Conservation (phyloP, 2,888 invertebrate species). For the Caenorhabditis sulstoni region DNA sequence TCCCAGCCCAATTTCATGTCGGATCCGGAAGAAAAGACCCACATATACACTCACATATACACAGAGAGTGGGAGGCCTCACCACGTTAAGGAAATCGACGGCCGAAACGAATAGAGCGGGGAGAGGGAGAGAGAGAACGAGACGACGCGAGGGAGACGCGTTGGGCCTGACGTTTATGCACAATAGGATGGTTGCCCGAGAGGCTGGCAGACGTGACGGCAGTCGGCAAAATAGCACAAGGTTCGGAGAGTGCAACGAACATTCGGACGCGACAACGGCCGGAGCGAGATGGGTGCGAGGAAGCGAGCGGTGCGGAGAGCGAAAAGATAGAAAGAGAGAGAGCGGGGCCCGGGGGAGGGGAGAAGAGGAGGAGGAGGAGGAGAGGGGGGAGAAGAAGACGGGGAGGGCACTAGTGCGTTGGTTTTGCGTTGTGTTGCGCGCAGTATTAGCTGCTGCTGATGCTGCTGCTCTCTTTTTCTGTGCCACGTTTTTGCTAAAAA, state of each 20-base stretch:
- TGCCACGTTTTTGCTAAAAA: conserved; percentile 18
- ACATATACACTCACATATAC: too few relatives aligned
- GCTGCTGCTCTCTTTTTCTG: conserved; percentile 21
- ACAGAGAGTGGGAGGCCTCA: conserved; percentile 11
- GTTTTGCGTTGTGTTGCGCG: conserved; percentile 63
- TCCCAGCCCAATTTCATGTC: neutral
- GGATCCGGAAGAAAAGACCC: conserved; percentile 7
- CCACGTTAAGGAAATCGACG: conserved; percentile 17
- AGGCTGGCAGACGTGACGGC: conserved; percentile 36
- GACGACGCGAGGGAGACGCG: neutral
- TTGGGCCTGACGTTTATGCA: conserved; percentile 48
- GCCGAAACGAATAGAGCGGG: too few relatives aligned
- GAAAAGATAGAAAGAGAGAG: conserved; percentile 12
- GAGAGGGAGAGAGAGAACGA: neutral
- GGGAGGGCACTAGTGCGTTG: conserved; percentile 59
- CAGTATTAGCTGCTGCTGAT: conserved; percentile 58
- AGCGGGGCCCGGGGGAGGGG: neutral
- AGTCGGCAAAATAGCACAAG: conserved; percentile 21
- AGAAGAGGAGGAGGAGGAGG: conserved; percentile 14
- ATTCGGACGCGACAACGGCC: conserved; percentile 32
- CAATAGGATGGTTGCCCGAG: conserved; percentile 40
- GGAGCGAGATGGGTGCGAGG: conserved; percentile 4
- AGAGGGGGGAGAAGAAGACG: conserved; percentile 13
- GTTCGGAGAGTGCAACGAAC: conserved; percentile 29
- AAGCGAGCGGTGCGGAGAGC: conserved; percentile 3